Conservation (phyloP, 2,113 vertebrate species). For the Sciurus niger region DNA sequence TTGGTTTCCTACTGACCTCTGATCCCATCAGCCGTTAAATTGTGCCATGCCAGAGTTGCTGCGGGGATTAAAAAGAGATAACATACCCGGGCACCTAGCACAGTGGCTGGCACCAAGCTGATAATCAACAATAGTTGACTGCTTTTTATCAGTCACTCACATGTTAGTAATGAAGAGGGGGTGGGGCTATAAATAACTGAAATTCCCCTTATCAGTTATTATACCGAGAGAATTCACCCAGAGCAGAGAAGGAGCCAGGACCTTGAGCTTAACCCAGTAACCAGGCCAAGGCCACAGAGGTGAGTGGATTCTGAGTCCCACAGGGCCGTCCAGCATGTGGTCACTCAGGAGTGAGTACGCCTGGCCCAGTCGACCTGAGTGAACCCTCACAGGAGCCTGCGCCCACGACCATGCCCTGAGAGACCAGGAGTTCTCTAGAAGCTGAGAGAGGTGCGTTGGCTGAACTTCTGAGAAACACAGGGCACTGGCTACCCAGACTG, state of each 20-base stretch:
- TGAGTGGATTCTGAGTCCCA: background rate
- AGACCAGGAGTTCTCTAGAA: background rate
- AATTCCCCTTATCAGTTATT: slow-evolving; percentile 10
- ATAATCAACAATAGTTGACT: slow-evolving; percentile 22
- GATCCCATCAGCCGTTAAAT: background rate
- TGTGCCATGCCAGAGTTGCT: background rate
- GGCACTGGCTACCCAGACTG: background rate
- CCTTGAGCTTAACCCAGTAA: slow-evolving; percentile 19
- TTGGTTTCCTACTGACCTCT: background rate
- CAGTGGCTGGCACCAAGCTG: background rate
- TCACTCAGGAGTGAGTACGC: background rate
- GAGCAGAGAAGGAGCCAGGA: background rate
- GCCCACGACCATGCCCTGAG: background rate
- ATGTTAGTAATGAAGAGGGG: background rate
- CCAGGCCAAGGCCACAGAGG: background rate
- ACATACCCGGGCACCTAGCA: background rate
- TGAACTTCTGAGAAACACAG: background rate
- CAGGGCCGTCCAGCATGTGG: rapidly evolving
- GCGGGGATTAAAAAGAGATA: slow-evolving; percentile 49
- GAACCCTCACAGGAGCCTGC: background rate
- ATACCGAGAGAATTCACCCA: background rate
- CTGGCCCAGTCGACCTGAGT: background rate
- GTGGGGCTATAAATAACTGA: slow-evolving; percentile 12
- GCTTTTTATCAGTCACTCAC: slow-evolving; percentile 69
- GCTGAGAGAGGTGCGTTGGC: background rate